Evolutionary conservation across 1,140 invertebrate genomes (phyloP).

Genomic region (Dinothrombium tinctorium): DNA sequence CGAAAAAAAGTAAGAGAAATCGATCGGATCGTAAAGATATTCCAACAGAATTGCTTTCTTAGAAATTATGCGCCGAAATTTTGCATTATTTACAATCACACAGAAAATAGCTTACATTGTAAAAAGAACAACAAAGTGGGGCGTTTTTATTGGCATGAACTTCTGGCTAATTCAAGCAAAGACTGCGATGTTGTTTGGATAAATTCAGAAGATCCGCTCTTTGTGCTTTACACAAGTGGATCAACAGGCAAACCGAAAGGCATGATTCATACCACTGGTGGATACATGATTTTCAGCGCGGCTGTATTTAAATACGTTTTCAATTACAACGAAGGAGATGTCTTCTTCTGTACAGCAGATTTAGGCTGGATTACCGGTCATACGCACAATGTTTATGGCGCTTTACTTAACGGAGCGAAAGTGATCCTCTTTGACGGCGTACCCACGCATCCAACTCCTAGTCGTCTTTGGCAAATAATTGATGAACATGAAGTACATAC

Average conservation of each 20-base stretch:
- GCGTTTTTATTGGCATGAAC: conserved; percentile 84
- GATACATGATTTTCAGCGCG: conserved; percentile 71
- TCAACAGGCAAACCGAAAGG: conserved; percentile 94
- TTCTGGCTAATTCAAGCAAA: conserved; percentile 36
- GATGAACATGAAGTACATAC: conserved; percentile 84
- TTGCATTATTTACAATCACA: too few relatives aligned
- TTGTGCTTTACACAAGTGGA: conserved; percentile 90
- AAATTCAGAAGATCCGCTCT: conserved; percentile 76
- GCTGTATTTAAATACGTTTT: conserved; percentile 83
- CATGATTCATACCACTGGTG: conserved; percentile 74
- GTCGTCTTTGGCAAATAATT: conserved; percentile 72
- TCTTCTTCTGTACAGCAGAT: conserved; percentile 94
- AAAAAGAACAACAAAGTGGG: not conserved
- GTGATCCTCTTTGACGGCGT: conserved; percentile 69
- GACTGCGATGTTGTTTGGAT: conserved; percentile 78
- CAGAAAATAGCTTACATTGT: not conserved
- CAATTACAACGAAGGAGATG: conserved; percentile 66
- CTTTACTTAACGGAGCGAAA: conserved; percentile 74
- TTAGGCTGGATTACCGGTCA: conserved; percentile 96
- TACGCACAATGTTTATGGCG: conserved; percentile 83
- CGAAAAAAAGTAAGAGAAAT: too few relatives aligned
- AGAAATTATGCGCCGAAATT: too few relatives aligned
- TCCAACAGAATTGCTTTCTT: too few relatives aligned
- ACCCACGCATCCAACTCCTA: conserved; percentile 48
- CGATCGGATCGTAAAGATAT: too few relatives aligned